Percentiles rank a stretch among this genome's conserved stretches.
Evolutionary conservation across 2,113 vertebrate species (phyloP).

Genomic region (Entelurus aequoreus): DNA sequence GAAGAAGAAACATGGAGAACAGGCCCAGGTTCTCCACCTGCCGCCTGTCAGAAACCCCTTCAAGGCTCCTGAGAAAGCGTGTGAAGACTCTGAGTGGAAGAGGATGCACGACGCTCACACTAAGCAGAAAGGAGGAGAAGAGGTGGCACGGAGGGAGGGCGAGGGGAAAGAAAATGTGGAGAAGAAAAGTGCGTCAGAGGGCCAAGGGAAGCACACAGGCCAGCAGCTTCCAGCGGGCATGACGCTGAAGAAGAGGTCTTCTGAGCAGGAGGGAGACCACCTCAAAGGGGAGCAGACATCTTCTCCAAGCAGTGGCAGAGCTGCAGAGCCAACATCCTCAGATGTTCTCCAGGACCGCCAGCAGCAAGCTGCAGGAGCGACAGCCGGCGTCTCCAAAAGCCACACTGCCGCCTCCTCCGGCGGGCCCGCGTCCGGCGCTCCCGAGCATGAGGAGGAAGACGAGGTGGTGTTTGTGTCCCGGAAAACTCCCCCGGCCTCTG

Average conservation of each 20-base stretch:
- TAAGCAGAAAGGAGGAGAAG: slow-evolving; percentile 6
- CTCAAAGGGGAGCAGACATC: neutral
- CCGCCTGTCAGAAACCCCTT: slow-evolving; percentile 82
- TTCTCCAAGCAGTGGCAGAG: neutral
- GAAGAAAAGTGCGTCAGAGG: slow-evolving; percentile 6
- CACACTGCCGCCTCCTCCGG: neutral
- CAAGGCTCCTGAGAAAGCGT: slow-evolving; percentile 68
- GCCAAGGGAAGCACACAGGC: slow-evolving; percentile 26
- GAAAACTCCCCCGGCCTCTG: slow-evolving; percentile 28
- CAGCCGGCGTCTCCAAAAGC: neutral
- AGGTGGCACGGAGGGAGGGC: slow-evolving; percentile 8
- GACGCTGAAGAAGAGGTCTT: slow-evolving; percentile 60
- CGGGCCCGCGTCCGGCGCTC: too few relatives aligned
- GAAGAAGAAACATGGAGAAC: slow-evolving; percentile 23
- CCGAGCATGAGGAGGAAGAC: slow-evolving; percentile 22
- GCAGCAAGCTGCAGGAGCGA: neutral
- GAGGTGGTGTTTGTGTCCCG: slow-evolving; percentile 49
- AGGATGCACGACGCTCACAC: slow-evolving; percentile 30
- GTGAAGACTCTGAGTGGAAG: slow-evolving; percentile 60
- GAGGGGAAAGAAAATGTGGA: slow-evolving; percentile 18
- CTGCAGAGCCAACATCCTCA: too few relatives aligned
- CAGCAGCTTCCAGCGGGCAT: slow-evolving; percentile 54
- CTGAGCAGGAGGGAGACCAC: slow-evolving; percentile 40
- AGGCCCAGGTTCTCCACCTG: slow-evolving; percentile 37
- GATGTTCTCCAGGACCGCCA: neutral